Conservation (phyloP, 2,888 invertebrate species). For the Apamea crenata region DNA sequence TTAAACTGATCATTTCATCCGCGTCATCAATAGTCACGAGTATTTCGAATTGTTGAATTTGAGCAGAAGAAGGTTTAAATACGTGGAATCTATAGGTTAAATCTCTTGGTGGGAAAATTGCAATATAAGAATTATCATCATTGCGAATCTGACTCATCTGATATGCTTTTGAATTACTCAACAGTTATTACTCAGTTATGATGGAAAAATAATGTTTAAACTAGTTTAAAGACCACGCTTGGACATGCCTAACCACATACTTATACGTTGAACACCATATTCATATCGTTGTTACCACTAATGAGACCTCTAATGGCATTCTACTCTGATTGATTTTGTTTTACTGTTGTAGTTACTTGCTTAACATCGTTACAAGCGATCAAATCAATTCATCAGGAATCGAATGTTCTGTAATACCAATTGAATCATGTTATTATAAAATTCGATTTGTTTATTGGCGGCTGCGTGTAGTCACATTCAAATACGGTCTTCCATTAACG, state of each 20-base stretch:
- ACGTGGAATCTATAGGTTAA: constrained; percentile 17
- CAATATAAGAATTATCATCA: constrained; percentile 40
- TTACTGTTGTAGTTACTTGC: constrained; percentile 20
- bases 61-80: constrained; percentile 14
- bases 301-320: constrained; percentile 67
- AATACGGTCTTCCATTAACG: constrained; percentile 26
- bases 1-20: not conserved
- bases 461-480: constrained; percentile 4
- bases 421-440: constrained; percentile 7
- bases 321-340: constrained; percentile 39
- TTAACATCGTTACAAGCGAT: constrained; percentile 15
- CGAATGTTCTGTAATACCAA: constrained; percentile 14
- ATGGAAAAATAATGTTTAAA: constrained; percentile 70
- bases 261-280: constrained; percentile 66
- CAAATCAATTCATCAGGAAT: constrained; percentile 29
- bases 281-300: constrained; percentile 57
- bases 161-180: constrained; percentile 70
- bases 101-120: constrained; percentile 63
- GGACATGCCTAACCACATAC: constrained; percentile 66
- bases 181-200: constrained; percentile 52
- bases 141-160: constrained; percentile 67
- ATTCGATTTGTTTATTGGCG: constrained; percentile 1
- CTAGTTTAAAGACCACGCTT: constrained; percentile 42
- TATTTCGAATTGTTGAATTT: constrained; percentile 8
- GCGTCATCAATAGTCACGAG: not conserved